A percentile compares a stretch with the other conserved stretches of the same genome.
These are phyloP conservation scores for Drosophila trapezifrons DNA, from an alignment of 1,140 invertebrate species.

Conservation along the genomic window DNA sequence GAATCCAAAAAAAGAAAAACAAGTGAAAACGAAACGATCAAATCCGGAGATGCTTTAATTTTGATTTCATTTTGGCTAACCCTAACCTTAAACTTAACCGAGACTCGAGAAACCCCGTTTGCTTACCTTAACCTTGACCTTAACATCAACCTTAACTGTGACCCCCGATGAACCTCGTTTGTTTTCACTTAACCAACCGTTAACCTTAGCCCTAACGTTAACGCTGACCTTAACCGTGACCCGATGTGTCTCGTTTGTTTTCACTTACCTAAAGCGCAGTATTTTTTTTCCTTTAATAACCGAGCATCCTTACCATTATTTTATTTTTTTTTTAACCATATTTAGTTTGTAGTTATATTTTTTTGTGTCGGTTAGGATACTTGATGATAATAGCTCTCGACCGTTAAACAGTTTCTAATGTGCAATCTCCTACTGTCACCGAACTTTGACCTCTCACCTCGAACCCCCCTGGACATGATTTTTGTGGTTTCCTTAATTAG, in stretches of 20 bases:
- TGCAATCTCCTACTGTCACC: conserved; percentile 48
- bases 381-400: conserved; percentile 14
- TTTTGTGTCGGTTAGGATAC: conserved; percentile 9
- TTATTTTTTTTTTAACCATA: conserved; percentile 1
- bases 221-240: not conserved
- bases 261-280: conserved; percentile 47
- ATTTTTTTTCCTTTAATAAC: conserved; percentile 24
- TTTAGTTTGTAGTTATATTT: conserved; percentile 25
- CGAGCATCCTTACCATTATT: conserved; percentile 1
- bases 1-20: conserved; percentile 28
- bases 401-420: conserved; percentile 33
- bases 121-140: not conserved
- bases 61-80: conserved; percentile 15
- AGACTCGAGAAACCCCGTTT: too few species aligned
- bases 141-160: not conserved
- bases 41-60: conserved; percentile 1
- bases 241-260: conserved; percentile 11
- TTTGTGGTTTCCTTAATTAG: conserved; percentile 79
- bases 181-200: conserved; percentile 6
- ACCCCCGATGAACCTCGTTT: not conserved
- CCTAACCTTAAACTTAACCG: not conserved
- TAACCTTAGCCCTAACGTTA: not conserved
- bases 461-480: conserved; percentile 45
- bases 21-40: conserved; percentile 12
- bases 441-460: conserved; percentile 16